phyloP scores from a whole-genome alignment of 1,140 invertebrate species.

The Meteorus sp. region DNA sequence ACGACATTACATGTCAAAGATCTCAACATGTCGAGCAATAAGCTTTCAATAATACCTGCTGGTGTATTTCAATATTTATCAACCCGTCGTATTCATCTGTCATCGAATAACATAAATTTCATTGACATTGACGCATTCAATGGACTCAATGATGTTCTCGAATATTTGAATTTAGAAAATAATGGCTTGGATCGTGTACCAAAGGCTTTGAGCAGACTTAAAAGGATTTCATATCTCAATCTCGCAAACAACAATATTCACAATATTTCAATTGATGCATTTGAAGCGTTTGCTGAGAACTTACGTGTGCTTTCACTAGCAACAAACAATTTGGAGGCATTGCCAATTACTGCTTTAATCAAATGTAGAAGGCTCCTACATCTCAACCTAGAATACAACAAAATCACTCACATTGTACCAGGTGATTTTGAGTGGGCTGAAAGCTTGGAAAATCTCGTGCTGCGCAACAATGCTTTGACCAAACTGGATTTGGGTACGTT shows the following conservation, averaged over 20 bases:
- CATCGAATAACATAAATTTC: slow-evolving; percentile 72
- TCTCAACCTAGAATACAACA: slow-evolving; percentile 86
- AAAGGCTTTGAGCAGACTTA: slow-evolving; percentile 67
- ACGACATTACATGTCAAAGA: slow-evolving; percentile 73
- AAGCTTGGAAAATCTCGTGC: slow-evolving; percentile 77
- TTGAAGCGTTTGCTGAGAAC: slow-evolving; percentile 62
- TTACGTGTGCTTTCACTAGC: slow-evolving; percentile 78
- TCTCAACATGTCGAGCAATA: slow-evolving; percentile 79
- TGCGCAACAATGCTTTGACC: slow-evolving; percentile 83
- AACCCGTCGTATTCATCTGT: slow-evolving; percentile 74
- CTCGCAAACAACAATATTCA: slow-evolving; percentile 77
- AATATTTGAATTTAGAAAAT: slow-evolving; percentile 81
- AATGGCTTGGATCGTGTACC: slow-evolving; percentile 74
- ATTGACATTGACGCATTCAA: slow-evolving; percentile 73
- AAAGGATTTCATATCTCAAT: slow-evolving; percentile 77
- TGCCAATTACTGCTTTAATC: slow-evolving; percentile 69
- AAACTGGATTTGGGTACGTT: slow-evolving; percentile 75
- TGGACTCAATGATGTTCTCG: slow-evolving; percentile 71
- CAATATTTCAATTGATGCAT: slow-evolving; percentile 62
- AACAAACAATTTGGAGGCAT: slow-evolving; percentile 73
- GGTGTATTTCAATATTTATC: slow-evolving; percentile 70
- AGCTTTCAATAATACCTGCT: slow-evolving; percentile 66
- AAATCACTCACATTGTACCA: slow-evolving; percentile 72
- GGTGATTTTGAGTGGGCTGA: slow-evolving; percentile 83
- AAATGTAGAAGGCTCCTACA: slow-evolving; percentile 72